phyloP scores from a whole-genome alignment of 2,888 invertebrate species.

The Branchinecta sandiegonensis region DNA sequence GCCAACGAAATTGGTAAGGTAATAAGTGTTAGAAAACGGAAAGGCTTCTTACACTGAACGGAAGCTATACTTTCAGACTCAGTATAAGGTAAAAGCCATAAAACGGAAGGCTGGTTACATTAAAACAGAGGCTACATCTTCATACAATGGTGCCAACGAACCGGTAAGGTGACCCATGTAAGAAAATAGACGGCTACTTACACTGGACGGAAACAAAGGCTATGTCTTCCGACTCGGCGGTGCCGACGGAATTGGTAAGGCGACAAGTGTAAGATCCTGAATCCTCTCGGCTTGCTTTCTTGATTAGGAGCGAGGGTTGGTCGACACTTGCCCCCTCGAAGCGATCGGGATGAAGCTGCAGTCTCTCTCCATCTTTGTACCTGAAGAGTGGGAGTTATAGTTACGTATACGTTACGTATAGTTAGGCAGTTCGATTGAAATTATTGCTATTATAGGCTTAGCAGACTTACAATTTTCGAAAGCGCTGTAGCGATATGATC shows the following conservation, averaged over 20 bases:
- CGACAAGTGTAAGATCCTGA: slow-evolving; percentile 72
- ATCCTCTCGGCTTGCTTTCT: slow-evolving; percentile 57
- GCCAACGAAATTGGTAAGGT: too few relatives aligned
- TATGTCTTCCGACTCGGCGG: slow-evolving; percentile 53
- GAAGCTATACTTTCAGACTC: too few relatives aligned
- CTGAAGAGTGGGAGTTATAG: slow-evolving; percentile 26
- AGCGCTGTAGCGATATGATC: too few relatives aligned
- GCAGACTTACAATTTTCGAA: too few relatives aligned
- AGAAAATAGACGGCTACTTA: slow-evolving; percentile 41
- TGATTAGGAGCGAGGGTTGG: slow-evolving; percentile 59
- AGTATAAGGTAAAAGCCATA: too few relatives aligned
- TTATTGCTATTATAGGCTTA: too few relatives aligned
- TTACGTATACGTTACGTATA: too few relatives aligned
- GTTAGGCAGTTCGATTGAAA: neutral
- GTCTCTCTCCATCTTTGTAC: slow-evolving; percentile 32
- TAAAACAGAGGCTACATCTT: too few relatives aligned
- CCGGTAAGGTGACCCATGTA: slow-evolving; percentile 44
- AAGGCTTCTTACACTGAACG: too few relatives aligned
- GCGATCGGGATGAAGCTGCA: slow-evolving; percentile 37
- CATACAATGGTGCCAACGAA: slow-evolving; percentile 41
- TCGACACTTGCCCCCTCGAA: slow-evolving; percentile 61
- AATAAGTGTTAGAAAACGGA: too few relatives aligned
- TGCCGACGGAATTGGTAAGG: slow-evolving; percentile 62
- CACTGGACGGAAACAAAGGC: slow-evolving; percentile 66
- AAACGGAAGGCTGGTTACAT: too few relatives aligned